Percentiles rank a stretch among this genome's conserved stretches.
Conservation (phyloP, 2,888 invertebrate genomes). For the Gari tellinella region DNA sequence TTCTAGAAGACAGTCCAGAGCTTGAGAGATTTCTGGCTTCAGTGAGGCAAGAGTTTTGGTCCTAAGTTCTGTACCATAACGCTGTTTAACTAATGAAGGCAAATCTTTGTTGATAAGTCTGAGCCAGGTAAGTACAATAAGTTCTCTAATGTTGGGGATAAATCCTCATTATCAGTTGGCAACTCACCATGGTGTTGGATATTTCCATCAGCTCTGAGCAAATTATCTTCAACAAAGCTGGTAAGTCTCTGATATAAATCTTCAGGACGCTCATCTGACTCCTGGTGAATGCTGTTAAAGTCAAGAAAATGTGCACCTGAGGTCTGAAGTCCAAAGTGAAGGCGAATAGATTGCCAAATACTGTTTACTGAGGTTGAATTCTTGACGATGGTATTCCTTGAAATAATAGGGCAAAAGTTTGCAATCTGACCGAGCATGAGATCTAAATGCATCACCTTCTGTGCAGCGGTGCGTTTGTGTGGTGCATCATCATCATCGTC, state of each 20-base stretch:
- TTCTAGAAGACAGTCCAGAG: constrained; percentile 54
- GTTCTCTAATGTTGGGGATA: constrained; percentile 60
- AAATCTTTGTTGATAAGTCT: constrained; percentile 45
- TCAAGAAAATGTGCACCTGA: constrained; percentile 62
- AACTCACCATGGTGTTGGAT: constrained; percentile 52
- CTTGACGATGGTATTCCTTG: constrained; percentile 46
- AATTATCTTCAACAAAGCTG: constrained; percentile 56
- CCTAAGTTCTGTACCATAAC: constrained; percentile 57
- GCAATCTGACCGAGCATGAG: constrained; percentile 55
- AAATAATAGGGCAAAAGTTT: constrained; percentile 50
- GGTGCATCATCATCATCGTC: constrained; percentile 44
- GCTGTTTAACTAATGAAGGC: constrained; percentile 56
- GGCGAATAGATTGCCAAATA: constrained; percentile 61
- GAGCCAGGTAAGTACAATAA: constrained; percentile 55
- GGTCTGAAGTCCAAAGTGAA: constrained; percentile 67
- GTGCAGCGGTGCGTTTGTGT: constrained; percentile 27
- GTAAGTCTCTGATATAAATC: constrained; percentile 52
- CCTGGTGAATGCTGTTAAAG: constrained; percentile 36
- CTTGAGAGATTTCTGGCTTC: constrained; percentile 59
- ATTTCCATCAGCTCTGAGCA: constrained; percentile 51
- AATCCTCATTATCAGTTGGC: constrained; percentile 36
- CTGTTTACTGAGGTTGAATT: constrained; percentile 49
- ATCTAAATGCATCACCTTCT: constrained; percentile 45
- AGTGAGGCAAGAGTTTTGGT: constrained; percentile 56
- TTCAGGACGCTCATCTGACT: constrained; percentile 57